Evolutionary conservation across 2,888 invertebrate genomes (phyloP).

Genomic region (Agrotis ipsilon): DNA sequence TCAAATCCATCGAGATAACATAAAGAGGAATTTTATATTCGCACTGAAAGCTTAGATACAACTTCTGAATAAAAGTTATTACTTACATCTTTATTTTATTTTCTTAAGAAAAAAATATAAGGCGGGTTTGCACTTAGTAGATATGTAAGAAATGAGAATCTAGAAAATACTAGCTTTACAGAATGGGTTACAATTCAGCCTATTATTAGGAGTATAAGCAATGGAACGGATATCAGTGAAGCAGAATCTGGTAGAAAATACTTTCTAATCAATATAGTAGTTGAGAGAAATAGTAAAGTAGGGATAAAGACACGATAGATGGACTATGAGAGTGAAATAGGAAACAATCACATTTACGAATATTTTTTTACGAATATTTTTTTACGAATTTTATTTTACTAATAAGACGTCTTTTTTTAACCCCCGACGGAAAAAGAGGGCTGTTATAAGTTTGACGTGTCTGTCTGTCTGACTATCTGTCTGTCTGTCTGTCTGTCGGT

Average conservation of each 20-base stretch:
- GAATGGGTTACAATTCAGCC: conserved; percentile 1
- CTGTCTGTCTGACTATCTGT: too few relatives aligned
- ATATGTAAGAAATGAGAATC: conserved; percentile 24
- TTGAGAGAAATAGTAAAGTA: too few relatives aligned
- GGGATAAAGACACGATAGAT: too few relatives aligned
- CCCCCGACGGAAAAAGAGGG: too few relatives aligned
- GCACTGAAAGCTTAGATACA: conserved; percentile 42
- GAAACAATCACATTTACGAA: too few relatives aligned
- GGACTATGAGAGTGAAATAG: too few relatives aligned
- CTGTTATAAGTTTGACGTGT: too few relatives aligned
- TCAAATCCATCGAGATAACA: conserved; percentile 53
- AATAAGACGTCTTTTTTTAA: too few relatives aligned
- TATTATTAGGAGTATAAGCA: not conserved
- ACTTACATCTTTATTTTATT: conserved; percentile 39
- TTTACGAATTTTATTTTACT: too few relatives aligned
- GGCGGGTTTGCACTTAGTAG: conserved; percentile 26
- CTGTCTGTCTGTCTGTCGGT: too few relatives aligned
- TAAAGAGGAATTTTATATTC: conserved; percentile 54
- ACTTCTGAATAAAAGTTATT: conserved; percentile 52
- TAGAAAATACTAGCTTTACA: not conserved
- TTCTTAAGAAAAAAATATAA: conserved; percentile 45
- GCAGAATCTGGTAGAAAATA: not conserved
- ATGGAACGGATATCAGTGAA: conserved; percentile 1
- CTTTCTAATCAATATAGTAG: not conserved
- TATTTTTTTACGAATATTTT: too few relatives aligned